A percentile compares a stretch with the other conserved stretches of the same genome.
Conservation (phyloP, 1,140 invertebrate genomes). For the Aleiodes sp. region DNA sequence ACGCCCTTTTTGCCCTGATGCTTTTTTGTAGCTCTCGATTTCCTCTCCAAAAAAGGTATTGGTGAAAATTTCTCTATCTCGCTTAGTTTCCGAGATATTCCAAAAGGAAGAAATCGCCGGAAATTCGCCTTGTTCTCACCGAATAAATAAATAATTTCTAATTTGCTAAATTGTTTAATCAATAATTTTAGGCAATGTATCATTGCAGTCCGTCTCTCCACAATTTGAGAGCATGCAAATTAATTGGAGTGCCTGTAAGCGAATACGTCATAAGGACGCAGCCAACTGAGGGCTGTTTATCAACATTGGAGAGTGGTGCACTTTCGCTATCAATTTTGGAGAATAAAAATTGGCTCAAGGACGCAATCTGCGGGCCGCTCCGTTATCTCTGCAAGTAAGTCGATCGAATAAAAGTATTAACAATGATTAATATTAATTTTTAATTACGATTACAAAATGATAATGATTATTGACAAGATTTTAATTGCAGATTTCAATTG, state of each 20-base stretch:
- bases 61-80: too few species aligned
- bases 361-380: slow-evolving; percentile 80
- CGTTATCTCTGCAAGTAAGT: slow-evolving; percentile 79
- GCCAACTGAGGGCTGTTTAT: slow-evolving; percentile 89
- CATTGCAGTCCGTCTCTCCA: slow-evolving; percentile 76
- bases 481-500: slow-evolving; percentile 72
- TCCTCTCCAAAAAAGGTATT: too few species aligned
- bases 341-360: slow-evolving; percentile 71
- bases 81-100: too few species aligned
- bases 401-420: too few species aligned
- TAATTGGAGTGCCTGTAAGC: slow-evolving; percentile 76
- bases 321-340: slow-evolving; percentile 83
- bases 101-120: too few species aligned
- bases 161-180: slow-evolving; percentile 53
- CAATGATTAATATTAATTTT: too few species aligned
- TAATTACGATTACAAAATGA: too few species aligned
- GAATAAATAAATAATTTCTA: slow-evolving; percentile 56
- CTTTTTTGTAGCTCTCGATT: too few species aligned
- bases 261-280: slow-evolving; percentile 94
- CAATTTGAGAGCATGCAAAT: slow-evolving; percentile 77
- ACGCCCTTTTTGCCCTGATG: too few species aligned
- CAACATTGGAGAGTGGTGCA: slow-evolving; percentile 90
- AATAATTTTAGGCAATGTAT: slow-evolving; percentile 73
- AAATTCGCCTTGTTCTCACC: too few species aligned
- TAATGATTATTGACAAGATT: too few species aligned